phyloP scores from a whole-genome alignment of 2,888 invertebrate genomes.

The Drosophila kambysellisi region DNA sequence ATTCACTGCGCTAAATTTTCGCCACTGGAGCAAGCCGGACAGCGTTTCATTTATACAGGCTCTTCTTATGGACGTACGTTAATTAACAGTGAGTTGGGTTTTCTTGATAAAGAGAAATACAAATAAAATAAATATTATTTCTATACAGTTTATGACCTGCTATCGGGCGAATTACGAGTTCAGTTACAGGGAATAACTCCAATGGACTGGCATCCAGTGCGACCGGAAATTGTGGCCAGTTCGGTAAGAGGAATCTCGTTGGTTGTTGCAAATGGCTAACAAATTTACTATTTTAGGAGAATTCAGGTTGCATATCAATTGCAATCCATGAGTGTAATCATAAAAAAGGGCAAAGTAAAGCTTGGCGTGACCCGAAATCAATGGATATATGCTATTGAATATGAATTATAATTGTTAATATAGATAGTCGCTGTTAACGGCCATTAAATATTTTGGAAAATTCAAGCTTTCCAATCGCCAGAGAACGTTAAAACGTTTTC shows the following conservation, averaged over 20 bases:
- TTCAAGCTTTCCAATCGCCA: too few relatives aligned
- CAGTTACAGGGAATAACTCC: accelerated
- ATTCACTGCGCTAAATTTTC: background rate
- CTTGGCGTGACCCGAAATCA: background rate
- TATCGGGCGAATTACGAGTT: accelerated
- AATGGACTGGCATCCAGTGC: background rate
- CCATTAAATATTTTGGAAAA: background rate
- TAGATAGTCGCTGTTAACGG: background rate
- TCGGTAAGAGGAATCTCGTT: background rate
- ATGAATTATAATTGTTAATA: background rate
- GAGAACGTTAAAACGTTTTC: too few relatives aligned
- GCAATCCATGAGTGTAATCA: accelerated
- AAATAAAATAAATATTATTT: background rate
- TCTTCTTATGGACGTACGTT: too few relatives aligned
- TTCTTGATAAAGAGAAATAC: background rate
- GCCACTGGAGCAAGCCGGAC: background rate
- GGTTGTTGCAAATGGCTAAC: background rate
- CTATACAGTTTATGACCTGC: background rate
- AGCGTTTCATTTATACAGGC: background rate
- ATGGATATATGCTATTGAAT: accelerated
- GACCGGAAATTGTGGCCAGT: background rate
- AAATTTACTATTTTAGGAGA: accelerated
- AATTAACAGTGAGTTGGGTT: background rate
- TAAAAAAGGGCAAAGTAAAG: background rate
- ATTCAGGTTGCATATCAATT: accelerated